Base-by-base conservation (phyloP, 2,888 invertebrate genomes). In the Caprella mutica region DNA sequence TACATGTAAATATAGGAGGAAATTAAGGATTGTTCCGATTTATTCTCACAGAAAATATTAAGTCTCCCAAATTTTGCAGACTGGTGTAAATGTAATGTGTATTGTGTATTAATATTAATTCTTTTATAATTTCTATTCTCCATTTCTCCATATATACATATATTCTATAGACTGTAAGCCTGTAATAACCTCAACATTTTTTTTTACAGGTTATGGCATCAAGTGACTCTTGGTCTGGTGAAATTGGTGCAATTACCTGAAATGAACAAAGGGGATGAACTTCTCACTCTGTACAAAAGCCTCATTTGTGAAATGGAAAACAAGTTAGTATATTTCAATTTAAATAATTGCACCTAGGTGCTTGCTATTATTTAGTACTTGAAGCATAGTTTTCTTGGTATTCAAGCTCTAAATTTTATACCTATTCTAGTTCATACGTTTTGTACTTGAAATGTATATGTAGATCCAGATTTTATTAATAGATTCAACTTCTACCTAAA, bases 221-320 rank as follows among this genome's bases (percentile, higher is more conserved):
- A 96, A 74, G 74, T 96, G 66, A 94, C 96, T 1, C 75, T 93
- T 53, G 86, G 86, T 75, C 72, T 96, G 55, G 77, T 81, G 57
- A 78, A 78, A 52, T 84, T 94, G 70, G 85, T 94, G 38, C 84
- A 85, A 67, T 80, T 84, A 69, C 84, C 88, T 2, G 73, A 80
- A 0, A 76, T 92, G 60, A 84, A 86, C 38, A 78, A 81, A 67
- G 86, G 82, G 58, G 86, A 86, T 70, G 80, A 83, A 67, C 74
- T 90, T 23, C 78, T 91, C 56, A 84, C 86, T 68, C 76, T 98
- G 21, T 97, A 98, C 74, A 83, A 82, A 69, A 89, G 89, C 71
- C 96, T 97, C 70, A 79, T 98, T 56, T 81, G 84, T 51, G 86
- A 88, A 40, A 93, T 97, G 75, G 96, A 97, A 75, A 92, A 85